phyloP scores from a whole-genome alignment of 2,113 vertebrate genomes.

The Meriones unguiculatus region DNA sequence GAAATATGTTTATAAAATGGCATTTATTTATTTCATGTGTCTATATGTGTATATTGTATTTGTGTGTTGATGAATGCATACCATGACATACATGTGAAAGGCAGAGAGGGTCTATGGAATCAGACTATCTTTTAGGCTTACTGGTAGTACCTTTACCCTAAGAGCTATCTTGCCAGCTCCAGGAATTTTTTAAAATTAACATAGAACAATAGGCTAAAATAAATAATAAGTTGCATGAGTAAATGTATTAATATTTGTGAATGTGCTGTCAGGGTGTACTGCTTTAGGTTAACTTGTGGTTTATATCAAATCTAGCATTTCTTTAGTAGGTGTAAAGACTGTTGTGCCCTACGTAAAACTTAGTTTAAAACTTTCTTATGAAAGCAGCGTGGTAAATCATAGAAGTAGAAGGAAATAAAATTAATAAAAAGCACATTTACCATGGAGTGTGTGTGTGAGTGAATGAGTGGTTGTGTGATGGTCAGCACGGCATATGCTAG shows the following conservation, averaged over 20 bases:
- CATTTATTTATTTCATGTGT: neutral
- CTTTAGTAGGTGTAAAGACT: slow-evolving; percentile 38
- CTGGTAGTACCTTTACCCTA: neutral
- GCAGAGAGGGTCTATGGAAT: neutral
- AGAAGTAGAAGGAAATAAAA: slow-evolving; percentile 15
- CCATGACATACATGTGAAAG: neutral
- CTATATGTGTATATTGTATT: neutral
- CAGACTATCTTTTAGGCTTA: neutral
- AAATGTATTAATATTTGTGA: slow-evolving; percentile 24
- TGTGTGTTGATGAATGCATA: neutral
- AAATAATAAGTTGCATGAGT: neutral
- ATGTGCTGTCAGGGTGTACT: neutral
- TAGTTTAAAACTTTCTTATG: slow-evolving; percentile 1
- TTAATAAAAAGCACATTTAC: neutral
- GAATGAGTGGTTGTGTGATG: neutral
- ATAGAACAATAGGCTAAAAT: neutral
- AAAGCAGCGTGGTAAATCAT: slow-evolving; percentile 46
- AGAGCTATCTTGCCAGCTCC: neutral
- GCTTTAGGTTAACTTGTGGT: slow-evolving; percentile 8
- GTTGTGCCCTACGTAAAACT: slow-evolving; percentile 51
- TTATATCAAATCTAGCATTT: neutral
- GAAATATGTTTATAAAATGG: neutral
- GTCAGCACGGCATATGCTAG: neutral
- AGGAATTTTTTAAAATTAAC: neutral
- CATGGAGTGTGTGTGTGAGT: neutral